These are phyloP conservation scores for Hylomyscus alleni DNA, from an alignment of 2,797 vertebrate species.

Conservation along the genomic window DNA sequence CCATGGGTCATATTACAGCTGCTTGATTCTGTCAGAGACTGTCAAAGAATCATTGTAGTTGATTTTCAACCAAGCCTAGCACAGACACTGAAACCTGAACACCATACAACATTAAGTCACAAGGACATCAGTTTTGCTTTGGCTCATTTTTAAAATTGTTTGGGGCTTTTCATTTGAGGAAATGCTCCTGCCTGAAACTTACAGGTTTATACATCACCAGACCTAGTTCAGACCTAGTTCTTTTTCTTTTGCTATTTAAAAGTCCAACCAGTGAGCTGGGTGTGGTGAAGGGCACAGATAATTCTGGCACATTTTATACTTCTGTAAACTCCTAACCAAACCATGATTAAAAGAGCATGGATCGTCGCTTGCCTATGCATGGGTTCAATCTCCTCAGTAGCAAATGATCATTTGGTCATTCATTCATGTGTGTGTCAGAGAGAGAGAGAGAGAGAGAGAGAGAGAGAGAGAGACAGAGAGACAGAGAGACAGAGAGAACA, in stretches of 20 bases:
- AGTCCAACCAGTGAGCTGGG: not conserved
- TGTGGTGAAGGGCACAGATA: not conserved
- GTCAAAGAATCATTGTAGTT: not conserved
- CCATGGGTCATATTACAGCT: not conserved
- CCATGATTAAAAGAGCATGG: constrained; percentile 2
- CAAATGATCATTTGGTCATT: not conserved
- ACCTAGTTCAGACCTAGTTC: not conserved
- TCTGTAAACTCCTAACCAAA: constrained; percentile 44
- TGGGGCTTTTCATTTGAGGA: not conserved
- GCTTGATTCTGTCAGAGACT: not conserved
- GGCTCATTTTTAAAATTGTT: not conserved
- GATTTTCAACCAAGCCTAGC: not conserved
- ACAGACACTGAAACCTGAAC: not conserved
- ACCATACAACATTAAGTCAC: constrained; percentile 38
- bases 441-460: not conserved
- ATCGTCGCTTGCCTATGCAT: not conserved
- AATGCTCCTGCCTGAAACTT: not conserved
- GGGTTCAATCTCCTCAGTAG: not conserved
- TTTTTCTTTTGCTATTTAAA: not conserved
- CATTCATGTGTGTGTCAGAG: not conserved
- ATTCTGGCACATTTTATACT: not conserved
- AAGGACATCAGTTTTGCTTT: not conserved
- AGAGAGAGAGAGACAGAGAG: not conserved
- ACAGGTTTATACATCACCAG: not conserved
- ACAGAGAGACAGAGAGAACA: not conserved